Evolutionary conservation across 2,888 invertebrate species (phyloP).

Genomic region (Mantis religiosa): DNA sequence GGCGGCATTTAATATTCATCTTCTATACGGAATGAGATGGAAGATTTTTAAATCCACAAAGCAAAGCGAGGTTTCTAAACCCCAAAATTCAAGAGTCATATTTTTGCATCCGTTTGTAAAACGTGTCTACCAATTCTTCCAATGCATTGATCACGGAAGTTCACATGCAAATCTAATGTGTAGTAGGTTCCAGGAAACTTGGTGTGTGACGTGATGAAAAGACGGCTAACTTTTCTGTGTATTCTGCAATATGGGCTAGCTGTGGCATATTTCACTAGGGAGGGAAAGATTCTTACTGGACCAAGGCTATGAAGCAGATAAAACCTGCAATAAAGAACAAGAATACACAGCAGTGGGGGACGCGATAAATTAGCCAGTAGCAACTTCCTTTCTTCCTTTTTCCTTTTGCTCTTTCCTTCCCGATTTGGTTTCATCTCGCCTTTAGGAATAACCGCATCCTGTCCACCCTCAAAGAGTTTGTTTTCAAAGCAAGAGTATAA

Average conservation of each 20-base stretch:
- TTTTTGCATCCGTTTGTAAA: not conserved
- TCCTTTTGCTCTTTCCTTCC: not conserved
- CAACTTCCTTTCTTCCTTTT: not conserved
- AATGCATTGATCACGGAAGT: not conserved
- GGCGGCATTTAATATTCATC: no score
- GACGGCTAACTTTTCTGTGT: not conserved
- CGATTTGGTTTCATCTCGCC: conserved; percentile 1
- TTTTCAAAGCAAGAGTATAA: not conserved
- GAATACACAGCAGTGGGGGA: not conserved
- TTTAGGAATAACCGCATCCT: not conserved
- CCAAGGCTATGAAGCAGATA: not conserved
- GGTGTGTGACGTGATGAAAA: not conserved
- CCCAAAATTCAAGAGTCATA: no score
- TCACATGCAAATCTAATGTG: not conserved
- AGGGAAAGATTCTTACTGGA: not conserved
- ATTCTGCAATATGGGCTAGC: not conserved
- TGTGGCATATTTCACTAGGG: not conserved
- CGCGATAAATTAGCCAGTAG: not conserved
- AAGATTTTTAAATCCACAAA: no score
- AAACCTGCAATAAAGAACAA: not conserved
- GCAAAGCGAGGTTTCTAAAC: no score
- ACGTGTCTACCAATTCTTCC: not conserved
- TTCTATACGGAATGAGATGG: no score
- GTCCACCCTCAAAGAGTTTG: not conserved
- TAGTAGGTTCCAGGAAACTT: not conserved